Evolutionary conservation across 2,797 vertebrate genomes (phyloP), one percentile per base, ranked within the genome.

Genomic region (Tapera naevia): DNA sequence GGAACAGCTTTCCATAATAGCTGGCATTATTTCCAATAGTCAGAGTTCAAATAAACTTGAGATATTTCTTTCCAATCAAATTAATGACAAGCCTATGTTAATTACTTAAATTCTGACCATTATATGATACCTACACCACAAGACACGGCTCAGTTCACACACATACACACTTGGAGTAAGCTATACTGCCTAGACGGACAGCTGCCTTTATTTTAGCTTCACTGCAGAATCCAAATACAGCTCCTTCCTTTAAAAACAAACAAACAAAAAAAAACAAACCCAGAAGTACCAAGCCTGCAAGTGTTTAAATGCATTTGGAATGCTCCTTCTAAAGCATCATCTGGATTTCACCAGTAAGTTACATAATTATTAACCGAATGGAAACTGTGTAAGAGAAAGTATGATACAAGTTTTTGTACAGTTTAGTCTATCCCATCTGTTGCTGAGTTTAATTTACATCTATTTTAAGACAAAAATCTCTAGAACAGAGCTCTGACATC

Each of bases 401-500:
- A 81, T 2, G 7, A 46, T 32, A 32, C 11, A 85, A 67, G 43
- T 32, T 89, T 53, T 65, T n/a, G 11, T 73, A 79, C 21, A 21
- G 58, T 80, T 91, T 51, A 72, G 45, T 32, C 65, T 71, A 56
- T 11, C 11, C 14, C 37, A 75, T 79, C 43, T 25, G 58, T 70
- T 73, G 28, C 39, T 48, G 89, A 94, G 91, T 78, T 79, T 79
- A 81, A 75, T 83, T 61, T 72, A 54, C 6, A 57, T 50, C 70
- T 85, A 71, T 74, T 83, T 89, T 83, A 95, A 87, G 79, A 17
- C 24, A 86, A 82, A 87, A 91, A 58, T 10, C 41, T 67, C 57
- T 33, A 87, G 19, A 95, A 74, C 11, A 78, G 35, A 84, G 83
- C 27, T 82, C 53, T 28, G 50, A 95, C 0, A 0, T 67, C 7